Percentiles rank a stretch among this genome's conserved stretches.
These are phyloP conservation scores for Trimorus sp. DNA, from an alignment of 2,888 invertebrate species.

Conservation along the genomic window DNA sequence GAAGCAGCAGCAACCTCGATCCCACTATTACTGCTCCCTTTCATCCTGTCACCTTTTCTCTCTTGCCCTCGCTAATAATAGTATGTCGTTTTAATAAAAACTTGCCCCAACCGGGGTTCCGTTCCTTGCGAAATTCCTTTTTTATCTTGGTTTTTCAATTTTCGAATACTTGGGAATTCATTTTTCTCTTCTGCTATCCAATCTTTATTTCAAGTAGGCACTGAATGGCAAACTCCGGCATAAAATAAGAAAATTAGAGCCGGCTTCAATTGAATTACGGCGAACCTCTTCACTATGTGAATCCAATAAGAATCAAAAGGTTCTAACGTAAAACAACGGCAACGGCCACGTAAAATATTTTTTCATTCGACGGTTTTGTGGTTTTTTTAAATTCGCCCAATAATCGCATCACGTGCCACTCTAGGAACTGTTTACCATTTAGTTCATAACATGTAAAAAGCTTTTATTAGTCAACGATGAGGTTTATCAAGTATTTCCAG, in stretches of 20 bases:
- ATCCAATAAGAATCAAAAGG: conserved; percentile 44
- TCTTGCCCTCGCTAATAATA: conserved; percentile 48
- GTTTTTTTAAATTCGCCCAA: conserved; percentile 25
- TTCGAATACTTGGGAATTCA: conserved; percentile 45
- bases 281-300: conserved; percentile 37
- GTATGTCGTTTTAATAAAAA: conserved; percentile 54
- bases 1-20: conserved; percentile 73
- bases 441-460: conserved; percentile 18
- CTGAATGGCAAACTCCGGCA: conserved; percentile 46
- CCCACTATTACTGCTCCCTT: conserved; percentile 68
- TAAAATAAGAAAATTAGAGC: conserved; percentile 36
- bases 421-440: not conserved
- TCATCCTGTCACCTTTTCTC: conserved; percentile 50
- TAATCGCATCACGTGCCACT: conserved; percentile 15
- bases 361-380: too few species aligned
- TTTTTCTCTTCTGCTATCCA: conserved; percentile 51
- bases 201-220: conserved; percentile 54
- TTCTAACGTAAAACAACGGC: conserved; percentile 34
- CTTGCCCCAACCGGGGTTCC: conserved; percentile 29
- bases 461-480: not conserved
- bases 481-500: too few species aligned
- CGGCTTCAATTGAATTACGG: conserved; percentile 43
- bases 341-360: conserved; percentile 8
- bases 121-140: conserved; percentile 33
- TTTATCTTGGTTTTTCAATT: conserved; percentile 31